Evolutionary conservation across 1,140 invertebrate species (phyloP).

Genomic region (Drosophila nasuta): DNA sequence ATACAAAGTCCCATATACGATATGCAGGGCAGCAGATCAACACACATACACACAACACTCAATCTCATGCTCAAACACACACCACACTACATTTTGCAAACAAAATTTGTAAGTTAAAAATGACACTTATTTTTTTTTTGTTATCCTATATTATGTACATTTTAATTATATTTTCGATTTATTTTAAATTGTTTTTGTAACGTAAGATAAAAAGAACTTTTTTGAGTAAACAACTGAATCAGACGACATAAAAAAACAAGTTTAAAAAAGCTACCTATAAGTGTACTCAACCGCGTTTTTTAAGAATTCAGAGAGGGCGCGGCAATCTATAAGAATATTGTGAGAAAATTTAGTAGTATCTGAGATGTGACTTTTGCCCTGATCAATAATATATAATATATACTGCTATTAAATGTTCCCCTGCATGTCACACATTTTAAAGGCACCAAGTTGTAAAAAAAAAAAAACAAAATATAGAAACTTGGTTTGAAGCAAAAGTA

Average conservation of each 20-base stretch:
- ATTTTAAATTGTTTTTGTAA: slow-evolving; percentile 12
- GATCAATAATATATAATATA: too few relatives aligned
- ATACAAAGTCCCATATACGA: neutral
- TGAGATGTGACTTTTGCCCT: too few relatives aligned
- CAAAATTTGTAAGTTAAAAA: slow-evolving; percentile 16
- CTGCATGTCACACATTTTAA: too few relatives aligned
- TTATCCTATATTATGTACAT: slow-evolving; percentile 4
- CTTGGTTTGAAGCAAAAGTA: neutral
- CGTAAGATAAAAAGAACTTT: slow-evolving; percentile 1
- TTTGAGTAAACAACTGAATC: neutral
- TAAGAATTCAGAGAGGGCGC: too few relatives aligned
- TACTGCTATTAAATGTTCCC: too few relatives aligned
- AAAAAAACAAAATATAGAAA: neutral
- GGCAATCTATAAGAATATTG: too few relatives aligned
- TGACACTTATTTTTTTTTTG: slow-evolving; percentile 10
- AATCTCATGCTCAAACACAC: neutral
- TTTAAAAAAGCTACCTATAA: too few relatives aligned
- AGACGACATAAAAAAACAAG: slow-evolving; percentile 8
- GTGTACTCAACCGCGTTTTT: too few relatives aligned
- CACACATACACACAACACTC: neutral
- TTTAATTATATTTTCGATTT: slow-evolving; percentile 7
- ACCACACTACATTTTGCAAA: slow-evolving; percentile 1
- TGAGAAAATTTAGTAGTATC: too few relatives aligned
- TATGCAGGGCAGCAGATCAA: neutral
- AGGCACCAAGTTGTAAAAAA: neutral